Conservation (phyloP, 2,797 vertebrate species). For the Rhynchonycteris naso region DNA sequence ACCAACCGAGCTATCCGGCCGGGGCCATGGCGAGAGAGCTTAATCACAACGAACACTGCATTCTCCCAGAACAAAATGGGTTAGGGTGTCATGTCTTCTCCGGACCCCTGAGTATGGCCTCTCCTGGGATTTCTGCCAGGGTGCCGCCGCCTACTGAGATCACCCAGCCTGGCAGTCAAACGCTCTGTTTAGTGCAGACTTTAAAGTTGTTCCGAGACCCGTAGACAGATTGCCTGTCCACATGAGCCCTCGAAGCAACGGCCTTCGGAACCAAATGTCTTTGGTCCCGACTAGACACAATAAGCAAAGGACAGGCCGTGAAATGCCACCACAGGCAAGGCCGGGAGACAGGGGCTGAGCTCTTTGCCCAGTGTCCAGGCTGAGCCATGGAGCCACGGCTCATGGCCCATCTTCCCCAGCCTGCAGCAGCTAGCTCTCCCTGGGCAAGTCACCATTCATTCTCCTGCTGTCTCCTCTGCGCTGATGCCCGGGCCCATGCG, state of each 20-base stretch:
- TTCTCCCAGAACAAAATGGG: background rate
- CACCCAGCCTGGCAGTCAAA: no score
- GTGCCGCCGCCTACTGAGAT: background rate
- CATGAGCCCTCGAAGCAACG: background rate
- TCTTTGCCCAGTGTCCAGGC: background rate
- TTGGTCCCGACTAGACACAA: background rate
- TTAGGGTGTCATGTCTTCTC: background rate
- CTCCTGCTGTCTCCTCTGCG: background rate
- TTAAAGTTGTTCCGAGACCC: background rate
- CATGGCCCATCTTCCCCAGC: background rate
- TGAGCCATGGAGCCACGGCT: background rate
- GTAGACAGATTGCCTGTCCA: background rate
- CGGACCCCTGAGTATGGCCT: rapidly evolving
- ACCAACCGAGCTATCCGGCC: no score
- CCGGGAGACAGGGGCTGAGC: background rate
- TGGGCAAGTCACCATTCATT: background rate
- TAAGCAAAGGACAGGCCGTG: background rate
- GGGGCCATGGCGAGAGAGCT: background rate
- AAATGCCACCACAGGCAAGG: background rate
- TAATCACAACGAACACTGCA: background rate
- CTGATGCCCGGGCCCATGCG: rapidly evolving
- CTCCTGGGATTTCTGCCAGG: rapidly evolving
- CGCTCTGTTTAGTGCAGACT: background rate
- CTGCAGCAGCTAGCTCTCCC: background rate
- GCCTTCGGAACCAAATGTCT: background rate